Evolutionary conservation across 1,140 invertebrate species (phyloP).

Genomic region (Diorhabda elongata): DNA sequence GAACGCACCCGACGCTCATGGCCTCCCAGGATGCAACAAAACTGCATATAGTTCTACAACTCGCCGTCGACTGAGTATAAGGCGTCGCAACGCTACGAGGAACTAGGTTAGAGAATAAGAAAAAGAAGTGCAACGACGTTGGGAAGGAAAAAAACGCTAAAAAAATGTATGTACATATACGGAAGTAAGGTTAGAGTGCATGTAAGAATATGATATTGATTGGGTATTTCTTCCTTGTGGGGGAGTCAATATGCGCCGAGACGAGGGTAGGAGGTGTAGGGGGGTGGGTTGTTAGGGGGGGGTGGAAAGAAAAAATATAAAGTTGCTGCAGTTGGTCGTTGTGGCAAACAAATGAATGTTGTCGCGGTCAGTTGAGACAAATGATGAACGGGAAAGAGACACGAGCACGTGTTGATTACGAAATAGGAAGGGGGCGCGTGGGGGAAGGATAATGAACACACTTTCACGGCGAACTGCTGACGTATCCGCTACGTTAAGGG

Average conservation of each 20-base stretch:
- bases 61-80: conserved; percentile 43
- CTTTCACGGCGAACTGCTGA: conserved; percentile 10
- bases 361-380: conserved; percentile 21
- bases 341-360: conserved; percentile 24
- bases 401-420: conserved; percentile 16
- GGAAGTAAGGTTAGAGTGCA: conserved; percentile 46
- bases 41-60: conserved; percentile 45
- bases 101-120: conserved; percentile 47
- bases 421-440: conserved; percentile 3
- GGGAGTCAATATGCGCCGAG: conserved; percentile 9
- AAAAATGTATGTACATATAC: conserved; percentile 48
- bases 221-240: conserved; percentile 41
- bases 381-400: conserved; percentile 16
- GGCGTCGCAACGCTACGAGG: conserved; percentile 37
- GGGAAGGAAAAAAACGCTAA: conserved; percentile 43
- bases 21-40: conserved; percentile 26
- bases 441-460: conserved; percentile 9
- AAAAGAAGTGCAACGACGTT: conserved; percentile 44
- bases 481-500: not conserved
- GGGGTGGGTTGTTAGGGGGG: conserved; percentile 11
- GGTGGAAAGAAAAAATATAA: conserved; percentile 23
- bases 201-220: conserved; percentile 47
- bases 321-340: conserved; percentile 28
- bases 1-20: conserved; percentile 1
- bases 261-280: conserved; percentile 8